Percentiles rank a stretch among this genome's conserved stretches.
phyloP scores from a whole-genome alignment of 2,888 invertebrate genomes.

The Morpho helenor region DNA sequence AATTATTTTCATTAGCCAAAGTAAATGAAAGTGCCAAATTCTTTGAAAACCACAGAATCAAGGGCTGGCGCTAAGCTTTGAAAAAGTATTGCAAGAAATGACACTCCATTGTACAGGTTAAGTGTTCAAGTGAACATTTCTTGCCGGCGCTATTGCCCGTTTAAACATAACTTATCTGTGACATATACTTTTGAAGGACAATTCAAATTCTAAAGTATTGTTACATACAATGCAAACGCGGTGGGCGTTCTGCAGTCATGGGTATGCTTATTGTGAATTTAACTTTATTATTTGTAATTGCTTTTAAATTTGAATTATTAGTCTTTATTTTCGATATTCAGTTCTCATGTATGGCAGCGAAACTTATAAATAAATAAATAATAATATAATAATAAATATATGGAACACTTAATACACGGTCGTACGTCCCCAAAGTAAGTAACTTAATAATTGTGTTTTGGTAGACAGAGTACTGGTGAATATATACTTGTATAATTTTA shows the following conservation, averaged over 20 bases:
- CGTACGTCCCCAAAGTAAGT: too few relatives aligned
- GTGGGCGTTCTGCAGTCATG: constrained; percentile 41
- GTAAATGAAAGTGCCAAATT: not conserved
- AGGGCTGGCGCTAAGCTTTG: constrained; percentile 65
- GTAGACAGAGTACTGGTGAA: too few relatives aligned
- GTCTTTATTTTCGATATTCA: not conserved
- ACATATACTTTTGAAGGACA: constrained; percentile 25
- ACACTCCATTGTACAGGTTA: constrained; percentile 18
- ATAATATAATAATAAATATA: too few relatives aligned
- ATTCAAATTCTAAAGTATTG: constrained; percentile 31
- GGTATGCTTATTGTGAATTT: not conserved
- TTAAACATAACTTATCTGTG: constrained; percentile 45
- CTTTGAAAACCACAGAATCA: constrained; percentile 17
- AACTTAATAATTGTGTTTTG: too few relatives aligned
- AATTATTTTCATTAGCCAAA: not conserved
- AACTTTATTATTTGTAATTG: constrained; percentile 1
- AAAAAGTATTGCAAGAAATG: constrained; percentile 33
- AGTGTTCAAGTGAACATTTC: constrained; percentile 16
- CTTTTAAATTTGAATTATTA: constrained; percentile 7
- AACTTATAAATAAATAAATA: too few relatives aligned
- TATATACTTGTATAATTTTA: too few relatives aligned
- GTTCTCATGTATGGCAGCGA: too few relatives aligned
- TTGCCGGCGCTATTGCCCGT: constrained; percentile 27
- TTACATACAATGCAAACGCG: constrained; percentile 37
- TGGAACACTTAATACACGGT: too few relatives aligned